Percentiles rank a stretch among this genome's conserved stretches.
phyloP scores from a whole-genome alignment of 2,113 vertebrate genomes.

The Saccopteryx leptura region DNA sequence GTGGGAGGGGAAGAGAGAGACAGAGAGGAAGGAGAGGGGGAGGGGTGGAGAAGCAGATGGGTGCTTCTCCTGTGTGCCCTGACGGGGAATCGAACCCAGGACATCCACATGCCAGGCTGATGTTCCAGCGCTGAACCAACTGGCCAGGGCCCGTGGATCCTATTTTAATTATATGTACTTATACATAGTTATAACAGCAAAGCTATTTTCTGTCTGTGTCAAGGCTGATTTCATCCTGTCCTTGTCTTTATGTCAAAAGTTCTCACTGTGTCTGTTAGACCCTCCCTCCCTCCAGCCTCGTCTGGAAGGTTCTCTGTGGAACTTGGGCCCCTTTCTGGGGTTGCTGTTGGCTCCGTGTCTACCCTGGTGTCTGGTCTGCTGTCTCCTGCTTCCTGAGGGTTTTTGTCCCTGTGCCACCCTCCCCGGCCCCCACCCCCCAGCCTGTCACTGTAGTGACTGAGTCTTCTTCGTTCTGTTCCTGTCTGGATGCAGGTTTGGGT shows the following conservation, averaged over 20 bases:
- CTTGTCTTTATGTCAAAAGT: neutral
- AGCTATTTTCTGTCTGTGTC: neutral
- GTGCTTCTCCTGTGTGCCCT: no score
- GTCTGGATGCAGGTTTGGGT: neutral
- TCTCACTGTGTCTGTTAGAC: no score
- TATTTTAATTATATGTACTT: accelerated
- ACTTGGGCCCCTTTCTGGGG: neutral
- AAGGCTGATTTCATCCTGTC: neutral
- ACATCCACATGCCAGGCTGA: no score
- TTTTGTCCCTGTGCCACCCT: neutral
- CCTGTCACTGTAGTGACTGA: accelerated
- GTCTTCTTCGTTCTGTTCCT: neutral
- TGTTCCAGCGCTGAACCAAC: no score
- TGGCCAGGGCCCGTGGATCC: neutral
- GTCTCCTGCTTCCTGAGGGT: neutral
- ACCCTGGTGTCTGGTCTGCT: neutral
- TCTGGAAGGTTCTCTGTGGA: neutral
- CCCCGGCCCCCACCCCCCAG: neutral
- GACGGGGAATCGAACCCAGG: no score
- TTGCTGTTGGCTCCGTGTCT: accelerated
- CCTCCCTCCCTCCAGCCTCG: no score
- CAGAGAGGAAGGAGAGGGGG: no score
- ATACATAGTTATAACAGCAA: accelerated
- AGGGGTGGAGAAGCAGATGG: no score
- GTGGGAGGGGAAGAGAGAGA: no score